Base-by-base conservation (phyloP, 30 jellyfish, hydroid and myxozoan species). In the Cassiopea xamachana region DNA sequence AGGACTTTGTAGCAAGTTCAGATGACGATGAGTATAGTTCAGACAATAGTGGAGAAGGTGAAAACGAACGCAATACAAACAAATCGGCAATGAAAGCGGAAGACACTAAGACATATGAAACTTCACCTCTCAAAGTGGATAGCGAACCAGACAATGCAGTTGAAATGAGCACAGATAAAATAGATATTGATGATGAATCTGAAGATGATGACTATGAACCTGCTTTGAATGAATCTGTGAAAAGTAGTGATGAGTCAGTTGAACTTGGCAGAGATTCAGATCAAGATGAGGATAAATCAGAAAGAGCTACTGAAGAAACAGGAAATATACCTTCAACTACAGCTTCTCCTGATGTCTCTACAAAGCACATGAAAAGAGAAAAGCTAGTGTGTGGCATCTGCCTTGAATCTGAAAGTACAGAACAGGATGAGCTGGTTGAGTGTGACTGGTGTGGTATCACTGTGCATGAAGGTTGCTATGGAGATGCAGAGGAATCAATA, bases 401-500 rank as follows among this genome's bases (percentile, higher is more conserved):
- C 81, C 82, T 94, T 44, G 99, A 96, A 39, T 51, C 93, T 10
- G 95, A 84, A 75, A 91, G 92, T 70, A 87, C 96, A 7, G 99
- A 96, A 27, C 92, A 92, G 60, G 99, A 96, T 87, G 99, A 96
- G 87, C 94, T 96, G 4, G 92, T 96, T 1, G 97, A 92, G 61
- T 96, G 99, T 85, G 99, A 96, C 75, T 46, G 85, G 43, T 96
- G 99, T 81, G 98, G 99, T 0, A 91, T 96, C 8, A 80, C 97
- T 14, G 99, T 96, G 43, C 99, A 96, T 80, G 99, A 96, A 74
- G 99, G 99, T 43, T 96, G 99, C 90, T 96, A 96, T 88, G 99
- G 99, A 1, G 98, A 91, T 80, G 82, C 93, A 1, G 97, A 84
- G 12, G 93, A 85, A 9, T 62, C 90, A 43, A 85, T 86, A 12